Base-by-base conservation (phyloP, 2,797 vertebrate species). In the Smutsia temminckii region DNA sequence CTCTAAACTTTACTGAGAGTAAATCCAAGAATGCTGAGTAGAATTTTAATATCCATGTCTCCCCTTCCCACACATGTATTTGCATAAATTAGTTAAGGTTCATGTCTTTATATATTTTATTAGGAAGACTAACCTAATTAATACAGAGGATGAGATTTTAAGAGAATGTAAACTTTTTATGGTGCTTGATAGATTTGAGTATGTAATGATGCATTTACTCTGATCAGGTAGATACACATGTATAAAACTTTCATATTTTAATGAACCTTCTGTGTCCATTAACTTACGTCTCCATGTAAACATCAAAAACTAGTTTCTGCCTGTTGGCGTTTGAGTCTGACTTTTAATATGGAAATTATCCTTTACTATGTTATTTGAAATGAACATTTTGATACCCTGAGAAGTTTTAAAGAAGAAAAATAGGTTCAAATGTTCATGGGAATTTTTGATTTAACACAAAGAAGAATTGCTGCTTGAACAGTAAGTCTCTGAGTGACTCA, bases 231-330 rank as follows among this genome's bases (percentile, higher is more conserved):
- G 14, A 32, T 85, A 27, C 85, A n/a, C 59, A 46, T 91, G 83
- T 93, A 96, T 97, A 86, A 92, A 91, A 96, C 71, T 91, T 68
- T 95, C 17, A 18, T 80, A 72, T 91, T 97, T 78, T 63, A 93
- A 46, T 74, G 74, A 3, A 40, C 80, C 11, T 93, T 93, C 87
- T 95, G 55, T 66, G 42, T 64, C 57, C 2, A 66, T 57, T 85
- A 21, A 85, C 93, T 97, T 96, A 68, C 88, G 78, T 97, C 93
- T 93, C 68, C 95, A 6, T 91, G 27, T 83, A 91, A 92, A 94
- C 1, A 85, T 96, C 3, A 11, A n/a, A 84, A 23, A 87, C 23
- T 2, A 7, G 9, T 81, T 93, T 84, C 42, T 95, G 16, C 27
- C 10, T 71, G 2, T 21, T 91, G 18, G 34, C 71, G 12, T 37